Evolutionary conservation across 2,113 vertebrate species (phyloP).

Genomic region (Trachemys scripta): DNA sequence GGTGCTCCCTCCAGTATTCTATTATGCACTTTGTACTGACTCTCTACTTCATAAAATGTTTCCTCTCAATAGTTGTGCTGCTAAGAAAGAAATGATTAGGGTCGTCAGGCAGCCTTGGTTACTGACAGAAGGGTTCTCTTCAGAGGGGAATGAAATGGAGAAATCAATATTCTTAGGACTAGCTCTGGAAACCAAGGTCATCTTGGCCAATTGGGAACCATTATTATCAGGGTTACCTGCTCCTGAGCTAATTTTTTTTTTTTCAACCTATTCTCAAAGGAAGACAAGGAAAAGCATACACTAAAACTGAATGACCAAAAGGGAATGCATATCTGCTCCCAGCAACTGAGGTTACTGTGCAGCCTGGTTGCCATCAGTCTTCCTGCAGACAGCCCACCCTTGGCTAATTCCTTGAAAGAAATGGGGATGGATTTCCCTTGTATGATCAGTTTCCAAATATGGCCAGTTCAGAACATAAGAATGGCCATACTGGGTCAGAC

Average conservation of each 20-base stretch:
- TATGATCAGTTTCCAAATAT: conserved; percentile 58
- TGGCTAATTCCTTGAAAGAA: conserved; percentile 55
- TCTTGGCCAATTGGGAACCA: neutral
- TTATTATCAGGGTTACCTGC: neutral
- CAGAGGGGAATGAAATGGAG: neutral
- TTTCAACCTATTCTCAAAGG: neutral
- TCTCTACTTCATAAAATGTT: conserved; percentile 28
- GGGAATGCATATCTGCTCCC: neutral
- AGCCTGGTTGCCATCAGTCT: neutral
- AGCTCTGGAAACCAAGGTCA: conserved; percentile 4
- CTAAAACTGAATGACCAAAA: neutral
- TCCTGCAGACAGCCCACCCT: conserved; percentile 17
- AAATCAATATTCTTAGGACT: conserved; percentile 23
- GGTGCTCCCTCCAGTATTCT: conserved; percentile 10
- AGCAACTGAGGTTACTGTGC: neutral
- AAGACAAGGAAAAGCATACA: neutral
- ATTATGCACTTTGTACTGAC: neutral
- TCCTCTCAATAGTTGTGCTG: conserved; percentile 13
- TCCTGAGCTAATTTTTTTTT: neutral
- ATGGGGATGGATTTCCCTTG: conserved; percentile 42
- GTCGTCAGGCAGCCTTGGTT: neutral
- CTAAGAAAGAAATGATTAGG: conserved; percentile 39
- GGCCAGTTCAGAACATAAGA: neutral
- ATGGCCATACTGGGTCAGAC: no score
- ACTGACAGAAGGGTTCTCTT: neutral